These are phyloP conservation scores for Tachuris rubrigastra DNA, from an alignment of 2,113 vertebrate genomes.

Conservation along the genomic window DNA sequence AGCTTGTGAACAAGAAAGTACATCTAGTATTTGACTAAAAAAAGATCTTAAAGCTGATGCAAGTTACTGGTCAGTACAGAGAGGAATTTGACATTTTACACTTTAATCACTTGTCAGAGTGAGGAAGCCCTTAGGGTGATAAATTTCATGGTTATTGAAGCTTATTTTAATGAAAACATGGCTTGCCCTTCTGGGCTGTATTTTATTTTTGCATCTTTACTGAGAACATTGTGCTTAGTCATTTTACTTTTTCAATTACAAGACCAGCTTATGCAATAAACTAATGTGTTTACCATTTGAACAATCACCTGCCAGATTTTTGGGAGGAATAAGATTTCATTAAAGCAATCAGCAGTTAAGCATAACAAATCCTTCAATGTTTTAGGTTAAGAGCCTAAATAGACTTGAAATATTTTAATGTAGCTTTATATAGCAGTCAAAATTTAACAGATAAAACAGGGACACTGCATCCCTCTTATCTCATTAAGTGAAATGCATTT, in stretches of 20 bases:
- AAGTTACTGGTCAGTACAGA: background rate
- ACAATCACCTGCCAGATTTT: constrained; percentile 28
- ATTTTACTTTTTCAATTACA: constrained; percentile 33
- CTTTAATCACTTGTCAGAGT: background rate
- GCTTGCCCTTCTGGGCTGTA: background rate
- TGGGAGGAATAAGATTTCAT: background rate
- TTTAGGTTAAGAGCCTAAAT: background rate
- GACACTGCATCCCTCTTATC: background rate
- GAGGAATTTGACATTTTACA: background rate
- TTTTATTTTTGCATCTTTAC: background rate
- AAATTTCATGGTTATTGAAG: background rate
- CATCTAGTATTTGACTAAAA: background rate
- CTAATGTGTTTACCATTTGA: background rate
- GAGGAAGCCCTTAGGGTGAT: constrained; percentile 2
- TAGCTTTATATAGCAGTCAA: background rate
- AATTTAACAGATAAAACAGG: background rate
- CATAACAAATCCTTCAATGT: background rate
- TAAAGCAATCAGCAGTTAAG: background rate
- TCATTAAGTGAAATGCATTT: background rate
- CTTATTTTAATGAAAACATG: background rate
- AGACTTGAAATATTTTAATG: background rate
- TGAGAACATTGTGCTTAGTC: constrained; percentile 27
- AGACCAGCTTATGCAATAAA: constrained; percentile 4
- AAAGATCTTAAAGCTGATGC: background rate
- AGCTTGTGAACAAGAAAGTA: background rate